Conservation (phyloP, 2,888 invertebrate genomes). For the Seira ritae region DNA sequence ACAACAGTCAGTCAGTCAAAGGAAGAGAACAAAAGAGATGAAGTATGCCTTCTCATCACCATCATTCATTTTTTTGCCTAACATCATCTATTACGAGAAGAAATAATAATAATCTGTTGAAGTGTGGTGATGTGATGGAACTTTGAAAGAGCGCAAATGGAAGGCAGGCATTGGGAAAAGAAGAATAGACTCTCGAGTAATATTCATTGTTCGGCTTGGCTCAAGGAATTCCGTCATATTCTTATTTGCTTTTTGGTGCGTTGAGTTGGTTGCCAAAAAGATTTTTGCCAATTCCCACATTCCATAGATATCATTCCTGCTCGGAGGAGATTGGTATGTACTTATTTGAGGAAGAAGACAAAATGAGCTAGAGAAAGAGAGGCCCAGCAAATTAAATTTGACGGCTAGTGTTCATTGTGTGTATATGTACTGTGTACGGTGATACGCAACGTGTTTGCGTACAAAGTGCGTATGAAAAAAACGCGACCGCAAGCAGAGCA, state of each 20-base stretch:
- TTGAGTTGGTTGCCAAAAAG: constrained; percentile 27
- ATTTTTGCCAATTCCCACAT: constrained; percentile 49
- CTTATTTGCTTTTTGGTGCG: constrained; percentile 15
- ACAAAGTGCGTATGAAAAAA: too few species aligned
- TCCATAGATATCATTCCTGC: constrained; percentile 43
- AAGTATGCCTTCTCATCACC: constrained; percentile 4
- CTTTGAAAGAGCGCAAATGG: neutral
- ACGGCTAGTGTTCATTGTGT: neutral
- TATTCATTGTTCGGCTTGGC: neutral
- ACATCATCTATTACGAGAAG: neutral
- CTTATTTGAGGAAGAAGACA: neutral
- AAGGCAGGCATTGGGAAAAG: neutral
- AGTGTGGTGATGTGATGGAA: neutral
- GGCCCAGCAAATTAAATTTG: neutral
- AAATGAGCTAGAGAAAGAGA: constrained; percentile 21
- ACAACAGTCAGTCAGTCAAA: too few species aligned
- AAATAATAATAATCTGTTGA: neutral
- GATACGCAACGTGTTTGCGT: neutral
- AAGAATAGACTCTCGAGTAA: neutral
- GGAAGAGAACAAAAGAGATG: neutral
- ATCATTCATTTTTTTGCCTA: neutral
- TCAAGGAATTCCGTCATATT: constrained; percentile 45
- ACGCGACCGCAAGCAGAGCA: too few species aligned
- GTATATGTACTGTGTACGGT: constrained; percentile 40
- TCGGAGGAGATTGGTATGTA: constrained; percentile 25